Base-by-base conservation (phyloP, 1,140 invertebrate species). In the Dolichoris vasculosae region DNA sequence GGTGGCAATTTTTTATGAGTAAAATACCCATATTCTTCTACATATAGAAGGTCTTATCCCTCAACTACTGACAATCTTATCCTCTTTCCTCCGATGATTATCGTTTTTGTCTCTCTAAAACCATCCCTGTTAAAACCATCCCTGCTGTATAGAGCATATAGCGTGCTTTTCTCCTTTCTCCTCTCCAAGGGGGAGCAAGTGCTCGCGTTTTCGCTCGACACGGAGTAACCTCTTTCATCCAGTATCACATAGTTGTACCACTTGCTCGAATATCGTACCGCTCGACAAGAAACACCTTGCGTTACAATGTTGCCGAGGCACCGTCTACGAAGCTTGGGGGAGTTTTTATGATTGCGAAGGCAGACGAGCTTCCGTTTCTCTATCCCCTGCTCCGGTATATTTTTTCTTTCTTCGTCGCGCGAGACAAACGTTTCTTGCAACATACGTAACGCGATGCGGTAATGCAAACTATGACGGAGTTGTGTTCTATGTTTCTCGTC, bases 81-180 rank as follows among this genome's bases (percentile, higher is more conserved):
- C 40, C 20, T 73, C 69, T 13, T 73, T 73, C 38, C 35, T 17
- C 6, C 23, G 40, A 35, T 17, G 40, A 40, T 26, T 73, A 11
- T 48, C 59, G 69, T 82, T 86, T 86, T 86, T 86, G 84, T 40
- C 32, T 2, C 2, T 0, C 20, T n/a, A n/a, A n/a, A n/a, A n/a
- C n/a, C n/a, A n/a, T 20, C 79, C 46, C 77, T 55, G 79, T 86
- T 82, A 86, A 86, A 82, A 51, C 79, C 79, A 76, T 15, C 38
- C 71, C 79, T 15, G 32, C 0, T n/a, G 11, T 23, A 13, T 32
- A 85, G 46, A n/a, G n/a, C n/a, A n/a, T n/a, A n/a, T n/a, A n/a
- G n/a, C 20, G 35, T 46, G 2, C 17, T 4, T 4, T 2, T 17
- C 3, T 55, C 26, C 77, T 69, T 23, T 38, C 51, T 55, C 32